Percentiles rank a stretch among this genome's conserved stretches.
phyloP scores from a whole-genome alignment of 1,140 invertebrate genomes.

The Dolichoris vasculosae region DNA sequence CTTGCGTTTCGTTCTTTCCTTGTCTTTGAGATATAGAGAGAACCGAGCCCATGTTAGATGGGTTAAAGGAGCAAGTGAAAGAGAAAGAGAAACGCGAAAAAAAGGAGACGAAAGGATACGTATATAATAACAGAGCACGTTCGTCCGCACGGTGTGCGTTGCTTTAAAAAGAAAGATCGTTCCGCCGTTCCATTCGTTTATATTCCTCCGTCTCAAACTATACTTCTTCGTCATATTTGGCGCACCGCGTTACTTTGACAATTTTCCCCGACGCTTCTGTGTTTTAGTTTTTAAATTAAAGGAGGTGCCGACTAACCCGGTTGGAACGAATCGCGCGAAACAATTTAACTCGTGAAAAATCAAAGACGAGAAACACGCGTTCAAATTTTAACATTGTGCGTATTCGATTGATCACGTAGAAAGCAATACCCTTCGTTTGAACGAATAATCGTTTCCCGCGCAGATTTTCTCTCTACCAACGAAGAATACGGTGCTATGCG shows the following conservation, averaged over 20 bases:
- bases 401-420: too few relatives aligned
- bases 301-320: too few relatives aligned
- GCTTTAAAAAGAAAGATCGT: conserved; percentile 60
- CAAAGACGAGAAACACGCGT: too few relatives aligned
- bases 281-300: background rate
- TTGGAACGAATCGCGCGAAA: too few relatives aligned
- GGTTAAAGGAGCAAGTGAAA: conserved; percentile 12
- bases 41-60: background rate
- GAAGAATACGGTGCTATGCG: too few relatives aligned
- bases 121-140: conserved; percentile 73
- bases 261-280: background rate
- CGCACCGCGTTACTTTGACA: background rate
- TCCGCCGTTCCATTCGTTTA: conserved; percentile 56
- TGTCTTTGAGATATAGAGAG: conserved; percentile 6
- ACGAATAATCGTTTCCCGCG: too few relatives aligned
- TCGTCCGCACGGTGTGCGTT: conserved; percentile 57
- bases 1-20: conserved; percentile 25
- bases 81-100: conserved; percentile 22
- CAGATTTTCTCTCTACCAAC: too few relatives aligned
- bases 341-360: too few relatives aligned
- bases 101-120: conserved; percentile 54
- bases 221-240: background rate
- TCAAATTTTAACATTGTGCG: too few relatives aligned
- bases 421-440: too few relatives aligned
- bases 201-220: conserved; percentile 6